Base-by-base conservation (phyloP, 2,888 invertebrate species). In the Mesorhabditis sp. region DNA sequence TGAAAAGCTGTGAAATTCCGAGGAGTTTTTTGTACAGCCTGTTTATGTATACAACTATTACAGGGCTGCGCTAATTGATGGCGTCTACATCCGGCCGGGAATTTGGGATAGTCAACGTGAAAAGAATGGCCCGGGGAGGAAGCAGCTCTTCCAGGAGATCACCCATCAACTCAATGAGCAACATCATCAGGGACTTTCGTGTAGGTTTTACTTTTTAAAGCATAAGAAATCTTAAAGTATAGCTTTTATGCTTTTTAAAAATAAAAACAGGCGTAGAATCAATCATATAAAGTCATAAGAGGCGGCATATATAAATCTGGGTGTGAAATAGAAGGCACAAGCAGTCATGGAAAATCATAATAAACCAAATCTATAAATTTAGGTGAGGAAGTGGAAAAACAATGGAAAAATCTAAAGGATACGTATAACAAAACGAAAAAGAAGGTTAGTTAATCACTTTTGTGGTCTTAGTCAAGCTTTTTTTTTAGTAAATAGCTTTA, bases 71-170 rank as follows among this genome's bases (percentile, higher is more conserved):
- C 7, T 50, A 50, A 50, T 50, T n/a, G 58, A 50, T 50, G 58
- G 10, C 58, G 58, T 50, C n/a, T 50, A 13, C n/a, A 13, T 10
- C n/a, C 58, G 58, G 7, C 58, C 58, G n/a, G 7, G 10, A 10
- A 50, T 50, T 50, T 50, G 58, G 58, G 58, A 50, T n/a, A 50
- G 58, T 50, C 58, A 50, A 50, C 58, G 58, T n/a, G 58, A 50
- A n/a, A 50, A 50, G n/a, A 50, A 50, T n/a, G 58, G 58, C 10
- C 58, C 58, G 10, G 58, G 58, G 7, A 10, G 58, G n/a, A 50
- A 50, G 58, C 58, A 50, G n/a, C n/a, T n/a, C 7, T 50, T 50
- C n/a, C 58, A 50, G n/a, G 58, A 50, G 58, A 50, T 50, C 58
- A 50, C 58, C 7, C 58, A 50, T 10, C 7, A 13, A 13, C n/a